These are phyloP conservation scores for Frankliniella intonsa DNA, from an alignment of 2,888 invertebrate species.

Conservation along the genomic window DNA sequence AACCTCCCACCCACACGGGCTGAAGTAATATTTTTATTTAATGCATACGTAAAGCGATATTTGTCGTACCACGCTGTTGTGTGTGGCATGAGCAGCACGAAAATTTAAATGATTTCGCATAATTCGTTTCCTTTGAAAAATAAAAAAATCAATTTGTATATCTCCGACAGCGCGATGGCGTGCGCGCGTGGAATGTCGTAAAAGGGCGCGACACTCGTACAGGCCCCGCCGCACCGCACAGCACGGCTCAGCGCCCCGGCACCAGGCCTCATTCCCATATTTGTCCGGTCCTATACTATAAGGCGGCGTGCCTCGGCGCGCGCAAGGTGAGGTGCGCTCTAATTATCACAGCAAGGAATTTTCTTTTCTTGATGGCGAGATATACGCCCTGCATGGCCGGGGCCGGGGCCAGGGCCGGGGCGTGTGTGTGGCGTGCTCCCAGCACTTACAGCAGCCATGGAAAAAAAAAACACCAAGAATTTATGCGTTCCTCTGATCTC, in stretches of 20 bases:
- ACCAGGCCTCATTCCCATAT: not conserved
- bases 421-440: too few relatives aligned
- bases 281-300: not conserved
- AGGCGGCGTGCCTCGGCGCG: not conserved
- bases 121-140: not conserved
- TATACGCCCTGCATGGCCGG: not conserved
- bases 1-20: not conserved
- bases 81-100: too few relatives aligned
- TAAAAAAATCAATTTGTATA: not conserved
- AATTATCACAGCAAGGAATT: constrained; percentile 9
- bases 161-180: not conserved
- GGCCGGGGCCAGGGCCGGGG: not conserved
- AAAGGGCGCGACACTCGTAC: too few relatives aligned
- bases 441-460: too few relatives aligned
- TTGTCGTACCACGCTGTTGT: not conserved
- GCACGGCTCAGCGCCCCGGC: too few relatives aligned
- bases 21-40: not conserved
- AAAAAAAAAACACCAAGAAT: too few relatives aligned
- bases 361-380: not conserved
- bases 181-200: not conserved
- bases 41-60: not conserved
- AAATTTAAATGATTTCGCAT: not conserved
- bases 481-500: too few relatives aligned
- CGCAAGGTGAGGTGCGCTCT: not conserved
- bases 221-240: too few relatives aligned